These are phyloP conservation scores for Sander vitreus DNA, from an alignment of 2,113 vertebrate genomes.

Conservation along the genomic window DNA sequence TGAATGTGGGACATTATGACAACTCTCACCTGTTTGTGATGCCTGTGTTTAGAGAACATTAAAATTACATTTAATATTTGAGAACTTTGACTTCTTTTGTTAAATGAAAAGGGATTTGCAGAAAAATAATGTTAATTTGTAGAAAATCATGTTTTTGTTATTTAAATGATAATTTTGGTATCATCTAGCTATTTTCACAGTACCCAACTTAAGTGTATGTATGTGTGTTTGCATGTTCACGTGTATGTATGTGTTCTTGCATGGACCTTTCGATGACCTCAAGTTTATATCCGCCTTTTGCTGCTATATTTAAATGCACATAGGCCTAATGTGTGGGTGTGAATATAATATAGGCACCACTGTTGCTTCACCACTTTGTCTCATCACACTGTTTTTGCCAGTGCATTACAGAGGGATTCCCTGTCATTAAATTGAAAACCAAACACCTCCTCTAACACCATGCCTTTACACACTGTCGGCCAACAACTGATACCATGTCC, in stretches of 20 bases:
- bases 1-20: slow-evolving; percentile 56
- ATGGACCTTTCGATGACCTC: slow-evolving; percentile 25
- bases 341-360: slow-evolving; percentile 26
- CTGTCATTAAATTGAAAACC: slow-evolving; percentile 57
- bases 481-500: neutral
- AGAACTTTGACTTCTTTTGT: neutral
- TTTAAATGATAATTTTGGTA: neutral
- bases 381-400: slow-evolving; percentile 46
- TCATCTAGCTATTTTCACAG: neutral
- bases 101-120: neutral
- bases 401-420: slow-evolving; percentile 70
- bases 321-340: slow-evolving; percentile 38
- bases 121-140: neutral
- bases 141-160: neutral
- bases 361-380: slow-evolving; percentile 4
- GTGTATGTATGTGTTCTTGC: slow-evolving; percentile 22
- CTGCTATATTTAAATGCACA: slow-evolving; percentile 39
- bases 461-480: slow-evolving; percentile 20
- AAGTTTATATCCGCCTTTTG: slow-evolving; percentile 24
- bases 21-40: slow-evolving; percentile 42
- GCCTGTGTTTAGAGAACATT: neutral
- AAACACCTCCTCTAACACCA: slow-evolving; percentile 10
- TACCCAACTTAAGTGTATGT: neutral
- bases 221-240: neutral
- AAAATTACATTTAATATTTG: neutral